Evolutionary conservation across 2,888 invertebrate genomes (phyloP).

Genomic region (Coelopa pilipes): DNA sequence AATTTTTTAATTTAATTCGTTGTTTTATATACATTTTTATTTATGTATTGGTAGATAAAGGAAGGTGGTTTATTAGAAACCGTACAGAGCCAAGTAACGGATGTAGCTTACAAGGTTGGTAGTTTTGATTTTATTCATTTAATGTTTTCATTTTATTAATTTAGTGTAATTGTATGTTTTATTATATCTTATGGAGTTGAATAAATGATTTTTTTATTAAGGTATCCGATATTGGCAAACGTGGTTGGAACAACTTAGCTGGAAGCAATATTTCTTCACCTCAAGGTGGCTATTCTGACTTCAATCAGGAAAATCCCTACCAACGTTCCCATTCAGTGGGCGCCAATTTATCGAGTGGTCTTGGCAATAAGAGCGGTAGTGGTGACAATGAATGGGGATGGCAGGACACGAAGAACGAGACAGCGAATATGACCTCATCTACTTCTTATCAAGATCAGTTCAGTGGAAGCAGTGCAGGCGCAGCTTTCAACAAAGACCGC

Average conservation of each 20-base stretch:
- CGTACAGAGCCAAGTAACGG: constrained; percentile 73
- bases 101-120: constrained; percentile 74
- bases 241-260: constrained; percentile 74
- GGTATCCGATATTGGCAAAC: constrained; percentile 76
- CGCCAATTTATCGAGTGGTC: constrained; percentile 54
- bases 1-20: constrained; percentile 46
- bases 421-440: constrained; percentile 52
- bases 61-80: constrained; percentile 77
- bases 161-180: not conserved
- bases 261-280: constrained; percentile 70
- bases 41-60: constrained; percentile 71
- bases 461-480: constrained; percentile 45
- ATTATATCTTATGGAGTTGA: not conserved
- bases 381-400: constrained; percentile 64
- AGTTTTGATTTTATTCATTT: constrained; percentile 42
- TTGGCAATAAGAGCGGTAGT: constrained; percentile 54
- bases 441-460: constrained; percentile 59
- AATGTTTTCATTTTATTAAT: not conserved
- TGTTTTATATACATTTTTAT: constrained; percentile 42
- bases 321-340: constrained; percentile 65
- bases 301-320: constrained; percentile 57
- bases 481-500: constrained; percentile 46
- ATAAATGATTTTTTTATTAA: constrained; percentile 51
- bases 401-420: constrained; percentile 54
- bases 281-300: constrained; percentile 61